phyloP scores from a whole-genome alignment of 1,140 invertebrate species.

The Maconellicoccus hirsutus region DNA sequence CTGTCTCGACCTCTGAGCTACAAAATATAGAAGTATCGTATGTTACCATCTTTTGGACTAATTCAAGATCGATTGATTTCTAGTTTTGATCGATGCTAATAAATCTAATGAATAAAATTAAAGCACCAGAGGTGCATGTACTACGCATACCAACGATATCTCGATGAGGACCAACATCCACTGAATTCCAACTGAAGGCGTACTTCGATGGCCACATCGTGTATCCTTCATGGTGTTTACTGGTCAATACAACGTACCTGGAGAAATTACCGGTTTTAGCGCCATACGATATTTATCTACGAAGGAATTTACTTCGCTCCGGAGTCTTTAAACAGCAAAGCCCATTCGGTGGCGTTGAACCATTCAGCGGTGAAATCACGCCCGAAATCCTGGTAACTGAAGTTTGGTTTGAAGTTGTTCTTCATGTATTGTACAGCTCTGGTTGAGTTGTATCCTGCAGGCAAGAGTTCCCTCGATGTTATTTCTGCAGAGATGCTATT shows the following conservation, averaged over 20 bases:
- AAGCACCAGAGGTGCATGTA: too few species aligned
- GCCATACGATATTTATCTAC: background rate
- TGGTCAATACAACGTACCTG: conserved; percentile 79
- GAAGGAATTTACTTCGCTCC: conserved; percentile 58
- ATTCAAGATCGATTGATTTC: too few species aligned
- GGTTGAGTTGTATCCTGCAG: conserved; percentile 21
- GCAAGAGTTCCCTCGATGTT: background rate
- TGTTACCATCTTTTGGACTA: too few species aligned
- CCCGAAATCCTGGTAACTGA: conserved; percentile 78
- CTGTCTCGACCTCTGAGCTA: too few species aligned
- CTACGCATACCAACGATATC: conserved; percentile 56
- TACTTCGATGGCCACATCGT: conserved; percentile 77
- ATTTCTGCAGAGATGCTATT: too few species aligned
- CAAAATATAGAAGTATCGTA: too few species aligned
- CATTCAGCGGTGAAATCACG: conserved; percentile 68
- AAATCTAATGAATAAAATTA: too few species aligned
- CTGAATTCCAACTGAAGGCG: conserved; percentile 81
- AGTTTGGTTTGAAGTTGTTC: conserved; percentile 62
- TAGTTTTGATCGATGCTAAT: too few species aligned
- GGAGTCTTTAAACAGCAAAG: conserved; percentile 54
- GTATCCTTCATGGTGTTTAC: conserved; percentile 89
- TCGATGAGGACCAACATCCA: conserved; percentile 69
- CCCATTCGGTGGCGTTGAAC: conserved; percentile 66
- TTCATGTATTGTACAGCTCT: conserved; percentile 52
- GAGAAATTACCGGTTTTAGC: too few species aligned